These are phyloP conservation scores for Galaxias olidus DNA, from an alignment of 2,797 vertebrate genomes.

Conservation along the genomic window DNA sequence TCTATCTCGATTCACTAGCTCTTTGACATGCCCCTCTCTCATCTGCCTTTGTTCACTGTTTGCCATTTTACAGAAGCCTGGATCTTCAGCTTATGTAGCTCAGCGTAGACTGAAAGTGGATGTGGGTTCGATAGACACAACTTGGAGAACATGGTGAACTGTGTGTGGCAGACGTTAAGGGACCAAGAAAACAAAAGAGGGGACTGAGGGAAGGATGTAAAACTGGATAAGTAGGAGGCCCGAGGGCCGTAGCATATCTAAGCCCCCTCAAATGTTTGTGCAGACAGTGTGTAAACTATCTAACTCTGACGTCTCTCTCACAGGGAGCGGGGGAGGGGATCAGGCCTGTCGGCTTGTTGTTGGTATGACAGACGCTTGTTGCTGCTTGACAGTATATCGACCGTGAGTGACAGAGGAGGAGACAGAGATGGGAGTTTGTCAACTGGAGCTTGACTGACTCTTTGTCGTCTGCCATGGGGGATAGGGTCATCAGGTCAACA, in stretches of 20 bases:
- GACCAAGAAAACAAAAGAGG: neutral
- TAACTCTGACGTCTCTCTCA: constrained; percentile 60
- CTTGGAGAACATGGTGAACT: constrained; percentile 26
- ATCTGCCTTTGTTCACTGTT: constrained; percentile 58
- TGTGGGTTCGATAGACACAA: constrained; percentile 26
- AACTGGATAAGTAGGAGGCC: constrained; percentile 25
- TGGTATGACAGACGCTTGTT: constrained; percentile 50
- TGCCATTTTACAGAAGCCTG: constrained; percentile 37
- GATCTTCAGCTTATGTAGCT: constrained; percentile 37
- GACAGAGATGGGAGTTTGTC: constrained; percentile 48
- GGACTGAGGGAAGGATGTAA: neutral
- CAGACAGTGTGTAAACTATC: constrained; percentile 61
- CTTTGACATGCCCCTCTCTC: constrained; percentile 43
- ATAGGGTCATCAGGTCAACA: too few relatives aligned
- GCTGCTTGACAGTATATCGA: constrained; percentile 58
- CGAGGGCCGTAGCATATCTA: constrained; percentile 58
- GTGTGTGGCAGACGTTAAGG: neutral
- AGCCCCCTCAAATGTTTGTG: constrained; percentile 57
- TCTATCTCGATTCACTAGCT: constrained; percentile 17
- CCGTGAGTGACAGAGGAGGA: constrained; percentile 62
- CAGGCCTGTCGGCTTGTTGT: constrained; percentile 57
- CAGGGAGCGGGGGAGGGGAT: constrained; percentile 51
- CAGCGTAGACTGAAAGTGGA: constrained; percentile 27
- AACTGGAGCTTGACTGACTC: constrained; percentile 33
- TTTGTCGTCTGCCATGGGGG: neutral